Conservation (phyloP, 2,797 vertebrate species). For the Diplodus sargus region DNA sequence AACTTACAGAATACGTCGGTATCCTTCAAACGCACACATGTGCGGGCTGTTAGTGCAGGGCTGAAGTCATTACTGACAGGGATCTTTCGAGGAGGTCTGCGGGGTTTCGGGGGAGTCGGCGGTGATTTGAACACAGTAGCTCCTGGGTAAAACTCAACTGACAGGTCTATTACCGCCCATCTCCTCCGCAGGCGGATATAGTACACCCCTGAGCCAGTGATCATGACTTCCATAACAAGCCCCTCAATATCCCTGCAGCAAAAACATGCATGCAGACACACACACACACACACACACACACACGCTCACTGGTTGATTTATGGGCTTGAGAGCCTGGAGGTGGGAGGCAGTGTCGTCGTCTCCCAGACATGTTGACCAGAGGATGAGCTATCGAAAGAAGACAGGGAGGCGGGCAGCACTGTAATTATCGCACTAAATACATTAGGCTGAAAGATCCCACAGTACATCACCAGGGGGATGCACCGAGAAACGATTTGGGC, state of each 20-base stretch:
- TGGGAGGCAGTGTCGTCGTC: conserved; percentile 70
- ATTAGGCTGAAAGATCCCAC: conserved; percentile 72
- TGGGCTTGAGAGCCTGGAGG: conserved; percentile 66
- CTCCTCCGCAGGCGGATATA: conserved; percentile 62
- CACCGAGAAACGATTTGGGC: conserved; percentile 61
- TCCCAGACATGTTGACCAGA: conserved; percentile 81
- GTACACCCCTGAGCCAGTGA: conserved; percentile 57
- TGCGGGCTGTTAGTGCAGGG: not conserved
- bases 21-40: conserved; percentile 4
- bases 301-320: conserved; percentile 73
- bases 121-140: conserved; percentile 44
- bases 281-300: conserved; percentile 38
- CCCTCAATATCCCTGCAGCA: conserved; percentile 69
- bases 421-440: conserved; percentile 81
- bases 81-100: conserved; percentile 36
- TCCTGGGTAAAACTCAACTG: conserved; percentile 62
- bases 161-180: conserved; percentile 73
- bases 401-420: conserved; percentile 69
- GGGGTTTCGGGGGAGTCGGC: not conserved
- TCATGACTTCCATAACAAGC: conserved; percentile 71
- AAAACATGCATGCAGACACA: conserved; percentile 47
- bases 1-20: not conserved
- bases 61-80: conserved; percentile 17
- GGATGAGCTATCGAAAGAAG: conserved; percentile 68
- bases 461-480: conserved; percentile 67